Evolutionary conservation across 2,888 invertebrate genomes (phyloP), one percentile per base, ranked within the genome.

Genomic region (Bembecia ichneumoniformis): DNA sequence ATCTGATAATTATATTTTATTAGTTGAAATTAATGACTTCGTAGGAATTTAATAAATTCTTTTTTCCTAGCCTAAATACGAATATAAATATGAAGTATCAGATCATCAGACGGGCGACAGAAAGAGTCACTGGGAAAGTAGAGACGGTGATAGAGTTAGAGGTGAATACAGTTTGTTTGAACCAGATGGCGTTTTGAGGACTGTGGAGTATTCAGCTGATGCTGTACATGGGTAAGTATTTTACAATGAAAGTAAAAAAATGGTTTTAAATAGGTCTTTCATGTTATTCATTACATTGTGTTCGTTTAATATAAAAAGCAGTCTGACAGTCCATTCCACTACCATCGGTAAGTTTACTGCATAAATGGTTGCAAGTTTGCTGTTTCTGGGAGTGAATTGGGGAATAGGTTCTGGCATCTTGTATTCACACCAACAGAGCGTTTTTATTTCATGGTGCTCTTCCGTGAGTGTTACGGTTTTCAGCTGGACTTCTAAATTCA

Each of bases 51-150:
- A 14, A 17, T 48, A 47, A 40, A 9, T 16, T 7, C 9, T 13
- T 43, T 28, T 20, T 40, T 57, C 52, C 3, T 66, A 87, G 72
- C 66, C 87, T n/a, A 86, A 86, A 60, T 89, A 89, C 62, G 84
- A 84, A 56, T 88, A 82, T 60, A 87, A 82, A 55, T 89, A 89
- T 53, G 88, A 88, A 58, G 89, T 89, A 10, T 76, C 82, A 11
- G 89, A 89, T 56, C 81, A 80, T 45, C 82, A 87, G 58, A 89
- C 89, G 9, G 89, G 88, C 2, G 89, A 89, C 56, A 70, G 81
- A 55, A 88, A 88, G 64, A 78, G 76, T 53, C 87, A 87, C 63
- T 84, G 80, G 80, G 89, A 89, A 70, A 77, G 73, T 49, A 67
- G 89, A 17, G 87, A 88, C 20, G 88, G 88, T 1, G 88, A 88